phyloP scores from a whole-genome alignment of 2,113 vertebrate genomes.

The Excalfactoria chinensis region DNA sequence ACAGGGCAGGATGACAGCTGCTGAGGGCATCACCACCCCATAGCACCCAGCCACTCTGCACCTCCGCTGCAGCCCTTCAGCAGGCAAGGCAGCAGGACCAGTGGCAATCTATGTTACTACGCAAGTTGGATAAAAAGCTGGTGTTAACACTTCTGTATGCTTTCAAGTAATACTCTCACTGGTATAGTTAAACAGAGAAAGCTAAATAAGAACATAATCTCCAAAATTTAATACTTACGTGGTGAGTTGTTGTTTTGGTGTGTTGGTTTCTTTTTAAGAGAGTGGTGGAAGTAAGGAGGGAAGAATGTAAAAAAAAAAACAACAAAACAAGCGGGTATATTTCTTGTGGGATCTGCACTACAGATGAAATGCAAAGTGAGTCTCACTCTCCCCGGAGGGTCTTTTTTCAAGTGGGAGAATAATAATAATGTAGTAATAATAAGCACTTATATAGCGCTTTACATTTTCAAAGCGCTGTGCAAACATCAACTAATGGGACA shows the following conservation, averaged over 20 bases:
- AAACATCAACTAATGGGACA: constrained; percentile 74
- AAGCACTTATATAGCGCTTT: constrained; percentile 74
- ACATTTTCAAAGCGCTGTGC: constrained; percentile 63
- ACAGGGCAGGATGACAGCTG: not conserved
- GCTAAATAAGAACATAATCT: constrained; percentile 28
- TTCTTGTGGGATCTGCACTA: constrained; percentile 51
- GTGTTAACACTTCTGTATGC: not conserved
- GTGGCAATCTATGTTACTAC: not conserved
- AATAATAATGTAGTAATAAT: constrained; percentile 75
- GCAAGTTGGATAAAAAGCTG: not conserved
- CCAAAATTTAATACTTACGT: not conserved
- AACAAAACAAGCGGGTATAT: constrained; percentile 46
- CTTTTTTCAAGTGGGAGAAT: constrained; percentile 69
- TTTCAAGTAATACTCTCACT: not conserved
- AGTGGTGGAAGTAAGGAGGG: not conserved
- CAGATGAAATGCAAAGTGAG: constrained; percentile 65
- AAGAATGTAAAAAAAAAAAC: constrained; percentile 23
- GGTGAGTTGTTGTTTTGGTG: too few species aligned
- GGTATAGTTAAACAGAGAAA: constrained; percentile 19
- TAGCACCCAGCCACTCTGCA: too few species aligned
- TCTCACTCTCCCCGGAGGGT: constrained; percentile 53
- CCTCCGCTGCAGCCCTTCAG: not conserved
- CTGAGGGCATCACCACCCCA: not conserved
- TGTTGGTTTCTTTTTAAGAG: not conserved
- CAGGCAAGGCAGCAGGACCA: not conserved